These are phyloP conservation scores for Sarcophaga carnaria DNA, from an alignment of 2,888 invertebrate species.

Conservation along the genomic window DNA sequence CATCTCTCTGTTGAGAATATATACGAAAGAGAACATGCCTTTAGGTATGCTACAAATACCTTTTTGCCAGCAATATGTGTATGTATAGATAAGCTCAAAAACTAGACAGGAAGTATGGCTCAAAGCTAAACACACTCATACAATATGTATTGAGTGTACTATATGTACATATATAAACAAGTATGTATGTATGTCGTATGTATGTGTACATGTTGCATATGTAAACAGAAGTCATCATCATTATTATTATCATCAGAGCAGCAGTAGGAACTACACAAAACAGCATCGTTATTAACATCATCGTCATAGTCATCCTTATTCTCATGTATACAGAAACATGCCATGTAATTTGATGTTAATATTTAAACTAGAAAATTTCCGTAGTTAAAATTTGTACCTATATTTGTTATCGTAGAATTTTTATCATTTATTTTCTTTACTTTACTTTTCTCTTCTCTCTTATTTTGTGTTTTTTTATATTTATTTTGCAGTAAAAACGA, in stretches of 20 bases:
- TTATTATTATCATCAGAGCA: background rate
- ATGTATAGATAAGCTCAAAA: background rate
- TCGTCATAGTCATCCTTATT: slow-evolving; percentile 46
- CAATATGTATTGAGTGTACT: slow-evolving; percentile 2
- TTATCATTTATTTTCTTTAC: background rate
- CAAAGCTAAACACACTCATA: slow-evolving; percentile 43
- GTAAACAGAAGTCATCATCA: slow-evolving; percentile 14
- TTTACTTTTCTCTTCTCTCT: background rate
- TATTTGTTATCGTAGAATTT: background rate
- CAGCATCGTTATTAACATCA: slow-evolving; percentile 32
- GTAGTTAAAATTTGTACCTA: background rate
- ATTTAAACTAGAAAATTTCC: slow-evolving; percentile 51
- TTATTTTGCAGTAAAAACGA: background rate
- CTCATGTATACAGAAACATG: slow-evolving; percentile 18
- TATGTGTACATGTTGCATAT: background rate
- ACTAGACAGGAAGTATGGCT: slow-evolving; percentile 53
- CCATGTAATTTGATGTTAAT: slow-evolving; percentile 56
- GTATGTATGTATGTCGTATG: background rate
- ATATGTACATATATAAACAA: background rate
- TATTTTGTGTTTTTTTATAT: background rate
- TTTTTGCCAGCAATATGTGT: background rate
- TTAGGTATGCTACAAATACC: background rate
- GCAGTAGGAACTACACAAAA: slow-evolving; percentile 16
- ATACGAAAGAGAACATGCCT: background rate
- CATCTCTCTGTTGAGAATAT: slow-evolving; percentile 38